Percentiles rank a stretch among this genome's conserved stretches.
Evolutionary conservation across 2,888 invertebrate genomes (phyloP).

Genomic region (Caenorhabditis sp.): DNA sequence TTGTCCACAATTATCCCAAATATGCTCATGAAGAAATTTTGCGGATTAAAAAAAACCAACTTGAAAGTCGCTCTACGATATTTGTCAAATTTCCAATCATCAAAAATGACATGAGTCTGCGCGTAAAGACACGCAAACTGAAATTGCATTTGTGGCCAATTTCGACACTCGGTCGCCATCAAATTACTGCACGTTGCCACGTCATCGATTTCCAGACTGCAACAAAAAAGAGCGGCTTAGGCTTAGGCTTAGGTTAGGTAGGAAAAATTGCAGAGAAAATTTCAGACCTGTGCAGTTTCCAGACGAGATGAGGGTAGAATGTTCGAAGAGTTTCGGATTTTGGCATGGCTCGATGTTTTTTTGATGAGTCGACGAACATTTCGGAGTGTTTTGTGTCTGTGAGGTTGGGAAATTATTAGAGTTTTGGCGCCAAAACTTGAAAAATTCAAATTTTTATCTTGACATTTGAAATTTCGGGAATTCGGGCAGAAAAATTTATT

Average conservation of each 20-base stretch:
- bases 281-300: conserved; percentile 37
- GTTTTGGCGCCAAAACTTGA: no score
- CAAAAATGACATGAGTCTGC: conserved; percentile 40
- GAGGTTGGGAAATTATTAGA: conserved; percentile 11
- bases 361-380: conserved; percentile 49
- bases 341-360: conserved; percentile 40
- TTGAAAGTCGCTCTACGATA: conserved; percentile 48
- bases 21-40: not conserved
- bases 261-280: conserved; percentile 2
- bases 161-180: conserved; percentile 44
- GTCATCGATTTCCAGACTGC: conserved; percentile 48
- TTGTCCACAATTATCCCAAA: no score
- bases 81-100: conserved; percentile 49
- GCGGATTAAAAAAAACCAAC: conserved; percentile 13
- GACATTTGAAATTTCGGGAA: no score
- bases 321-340: conserved; percentile 52
- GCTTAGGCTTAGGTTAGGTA: no score
- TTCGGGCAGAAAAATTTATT: no score
- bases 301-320: conserved; percentile 46
- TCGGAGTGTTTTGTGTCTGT: conserved; percentile 53
- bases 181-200: conserved; percentile 40
- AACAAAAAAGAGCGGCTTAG: no score
- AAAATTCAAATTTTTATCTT: no score
- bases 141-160: conserved; percentile 57
- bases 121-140: conserved; percentile 59